Conservation (phyloP, 2,797 vertebrate genomes). For the Masticophis lateralis region DNA sequence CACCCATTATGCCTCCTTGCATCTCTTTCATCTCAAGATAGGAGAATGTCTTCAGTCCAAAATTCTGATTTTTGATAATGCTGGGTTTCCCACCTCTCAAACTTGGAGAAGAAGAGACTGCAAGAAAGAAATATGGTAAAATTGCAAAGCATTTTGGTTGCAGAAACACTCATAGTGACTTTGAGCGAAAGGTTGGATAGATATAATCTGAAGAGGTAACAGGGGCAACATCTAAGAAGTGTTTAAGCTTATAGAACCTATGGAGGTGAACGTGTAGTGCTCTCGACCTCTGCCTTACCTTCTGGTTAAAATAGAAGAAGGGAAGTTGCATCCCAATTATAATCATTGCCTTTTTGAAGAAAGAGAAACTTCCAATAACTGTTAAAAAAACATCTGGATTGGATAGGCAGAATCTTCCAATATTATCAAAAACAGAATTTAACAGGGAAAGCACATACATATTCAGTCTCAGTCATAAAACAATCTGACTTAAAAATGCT, state of each 20-base stretch:
- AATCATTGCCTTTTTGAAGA: not conserved
- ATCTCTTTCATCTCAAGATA: not conserved
- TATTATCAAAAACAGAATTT: not conserved
- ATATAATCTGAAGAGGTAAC: not conserved
- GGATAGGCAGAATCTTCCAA: not conserved
- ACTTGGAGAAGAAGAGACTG: not conserved
- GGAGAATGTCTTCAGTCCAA: not conserved
- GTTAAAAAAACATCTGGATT: not conserved
- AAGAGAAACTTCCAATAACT: not conserved
- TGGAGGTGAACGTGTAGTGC: not conserved
- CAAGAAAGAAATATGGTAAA: not conserved
- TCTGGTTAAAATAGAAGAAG: not conserved
- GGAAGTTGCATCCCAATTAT: not conserved
- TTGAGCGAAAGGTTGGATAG: not conserved
- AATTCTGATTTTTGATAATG: not conserved
- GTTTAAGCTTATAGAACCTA: not conserved
- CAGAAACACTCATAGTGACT: not conserved
- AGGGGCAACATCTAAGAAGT: not conserved
- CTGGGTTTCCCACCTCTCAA: not conserved
- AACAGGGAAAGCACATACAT: not conserved
- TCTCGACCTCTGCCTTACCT: not conserved
- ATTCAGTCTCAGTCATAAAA: not conserved
- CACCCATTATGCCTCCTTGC: not conserved
- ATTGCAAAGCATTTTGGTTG: not conserved
- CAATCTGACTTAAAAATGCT: not conserved